Evolutionary conservation across 1,140 invertebrate species (phyloP).

Genomic region (Drosophila busckii): DNA sequence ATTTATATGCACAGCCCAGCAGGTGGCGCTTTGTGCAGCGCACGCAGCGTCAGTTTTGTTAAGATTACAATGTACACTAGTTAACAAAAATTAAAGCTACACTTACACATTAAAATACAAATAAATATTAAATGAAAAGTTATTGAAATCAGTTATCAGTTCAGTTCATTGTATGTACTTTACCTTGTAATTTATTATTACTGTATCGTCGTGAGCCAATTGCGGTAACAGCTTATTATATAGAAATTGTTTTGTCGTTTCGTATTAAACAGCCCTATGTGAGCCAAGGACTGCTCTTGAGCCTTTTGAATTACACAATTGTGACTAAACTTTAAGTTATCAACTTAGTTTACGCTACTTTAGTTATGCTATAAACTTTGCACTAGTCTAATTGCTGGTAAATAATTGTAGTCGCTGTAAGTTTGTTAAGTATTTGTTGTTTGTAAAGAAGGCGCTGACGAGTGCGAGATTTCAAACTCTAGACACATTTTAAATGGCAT

Average conservation of each 20-base stretch:
- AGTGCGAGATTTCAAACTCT: constrained; percentile 7
- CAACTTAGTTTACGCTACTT: too few species aligned
- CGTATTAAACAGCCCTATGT: constrained; percentile 3
- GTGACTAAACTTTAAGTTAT: constrained; percentile 15
- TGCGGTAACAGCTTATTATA: not conserved
- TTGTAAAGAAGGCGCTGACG: constrained; percentile 44
- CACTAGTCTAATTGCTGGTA: constrained; percentile 49
- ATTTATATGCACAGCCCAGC: constrained; percentile 1
- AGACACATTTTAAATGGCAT: constrained; percentile 30
- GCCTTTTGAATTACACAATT: constrained; percentile 8
- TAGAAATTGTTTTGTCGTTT: not conserved
- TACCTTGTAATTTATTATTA: constrained; percentile 24
- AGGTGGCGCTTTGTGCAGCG: constrained; percentile 18
- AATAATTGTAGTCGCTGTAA: constrained; percentile 44
- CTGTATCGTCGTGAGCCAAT: constrained; percentile 9
- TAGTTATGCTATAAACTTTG: constrained; percentile 27
- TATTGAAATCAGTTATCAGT: too few species aligned
- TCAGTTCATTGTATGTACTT: too few species aligned
- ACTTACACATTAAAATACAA: not conserved
- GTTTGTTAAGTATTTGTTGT: constrained; percentile 10
- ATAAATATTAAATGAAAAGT: not conserved
- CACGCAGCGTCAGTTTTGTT: not conserved
- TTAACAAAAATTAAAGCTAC: not conserved
- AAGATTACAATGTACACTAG: constrained; percentile 5
- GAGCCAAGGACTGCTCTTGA: constrained; percentile 24